A percentile compares a stretch with the other conserved stretches of the same genome.
phyloP scores from a whole-genome alignment of 2,888 invertebrate genomes.

The Coecobrya sp. region DNA sequence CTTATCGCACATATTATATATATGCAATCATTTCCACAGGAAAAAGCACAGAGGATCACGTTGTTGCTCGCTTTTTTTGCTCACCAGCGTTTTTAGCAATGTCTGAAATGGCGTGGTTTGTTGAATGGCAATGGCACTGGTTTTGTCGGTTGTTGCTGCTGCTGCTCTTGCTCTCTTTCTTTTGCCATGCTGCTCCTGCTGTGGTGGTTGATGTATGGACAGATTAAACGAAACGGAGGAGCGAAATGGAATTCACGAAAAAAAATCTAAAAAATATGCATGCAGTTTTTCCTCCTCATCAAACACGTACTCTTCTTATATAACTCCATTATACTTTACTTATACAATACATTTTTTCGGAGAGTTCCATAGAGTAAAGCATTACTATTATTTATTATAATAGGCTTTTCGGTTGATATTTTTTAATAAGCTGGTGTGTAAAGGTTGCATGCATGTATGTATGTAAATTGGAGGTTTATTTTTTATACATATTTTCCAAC shows the following conservation, averaged over 20 bases:
- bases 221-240: constrained; percentile 20
- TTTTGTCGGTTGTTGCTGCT: neutral
- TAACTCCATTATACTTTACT: too few species aligned
- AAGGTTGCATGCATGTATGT: too few species aligned
- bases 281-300: constrained; percentile 1
- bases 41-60: constrained; percentile 23
- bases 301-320: too few species aligned
- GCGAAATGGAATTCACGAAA: constrained; percentile 5
- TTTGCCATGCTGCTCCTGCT: neutral
- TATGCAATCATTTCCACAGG: constrained; percentile 42
- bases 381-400: too few species aligned
- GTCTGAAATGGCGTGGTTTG: neutral
- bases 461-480: too few species aligned
- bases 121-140: constrained; percentile 32
- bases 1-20: constrained; percentile 38
- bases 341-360: too few species aligned
- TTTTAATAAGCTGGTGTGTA: too few species aligned
- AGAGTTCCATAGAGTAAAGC: too few species aligned
- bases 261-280: neutral
- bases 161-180: constrained; percentile 25
- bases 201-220: neutral
- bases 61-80: constrained; percentile 27
- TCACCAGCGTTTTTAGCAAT: neutral
- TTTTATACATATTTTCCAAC: too few species aligned
- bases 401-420: too few species aligned